phyloP scores from a whole-genome alignment of 2,797 vertebrate species.

The Nyctalus aviator region DNA sequence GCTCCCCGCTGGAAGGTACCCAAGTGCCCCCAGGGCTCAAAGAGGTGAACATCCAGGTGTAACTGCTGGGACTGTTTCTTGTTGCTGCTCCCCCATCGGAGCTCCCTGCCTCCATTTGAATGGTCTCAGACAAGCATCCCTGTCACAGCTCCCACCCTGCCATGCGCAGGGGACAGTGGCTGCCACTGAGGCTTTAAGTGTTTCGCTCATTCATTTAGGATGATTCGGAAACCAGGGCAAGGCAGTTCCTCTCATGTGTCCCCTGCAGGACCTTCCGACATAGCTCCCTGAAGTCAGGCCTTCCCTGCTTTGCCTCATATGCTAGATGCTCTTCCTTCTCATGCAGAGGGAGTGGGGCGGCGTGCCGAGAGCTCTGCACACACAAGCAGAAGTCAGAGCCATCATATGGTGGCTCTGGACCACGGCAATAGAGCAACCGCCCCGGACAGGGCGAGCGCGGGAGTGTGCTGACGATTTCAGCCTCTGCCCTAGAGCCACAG shows the following conservation, averaged over 20 bases:
- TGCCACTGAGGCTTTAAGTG: neutral
- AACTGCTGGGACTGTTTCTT: slow-evolving; percentile 62
- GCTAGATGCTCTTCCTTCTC: neutral
- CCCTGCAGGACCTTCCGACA: neutral
- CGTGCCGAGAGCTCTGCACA: rapidly evolving
- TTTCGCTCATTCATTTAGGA: neutral
- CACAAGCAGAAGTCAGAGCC: neutral
- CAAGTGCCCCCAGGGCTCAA: slow-evolving; percentile 84
- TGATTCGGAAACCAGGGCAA: neutral
- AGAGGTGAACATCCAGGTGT: slow-evolving; percentile 87
- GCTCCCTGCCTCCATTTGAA: slow-evolving; percentile 73
- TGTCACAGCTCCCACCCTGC: rapidly evolving
- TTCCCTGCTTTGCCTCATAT: neutral
- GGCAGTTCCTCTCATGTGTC: neutral
- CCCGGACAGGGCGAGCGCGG: rapidly evolving
- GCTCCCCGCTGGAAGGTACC: slow-evolving; percentile 84
- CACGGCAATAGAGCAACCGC: rapidly evolving
- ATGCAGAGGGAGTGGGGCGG: neutral
- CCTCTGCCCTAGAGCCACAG: neutral
- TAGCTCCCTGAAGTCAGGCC: neutral
- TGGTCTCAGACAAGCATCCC: rapidly evolving
- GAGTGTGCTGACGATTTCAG: rapidly evolving
- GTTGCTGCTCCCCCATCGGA: slow-evolving; percentile 71
- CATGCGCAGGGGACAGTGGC: neutral
- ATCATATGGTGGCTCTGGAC: rapidly evolving